Evolutionary conservation across 2,888 invertebrate genomes (phyloP).

Genomic region (Drosophila atripex): DNA sequence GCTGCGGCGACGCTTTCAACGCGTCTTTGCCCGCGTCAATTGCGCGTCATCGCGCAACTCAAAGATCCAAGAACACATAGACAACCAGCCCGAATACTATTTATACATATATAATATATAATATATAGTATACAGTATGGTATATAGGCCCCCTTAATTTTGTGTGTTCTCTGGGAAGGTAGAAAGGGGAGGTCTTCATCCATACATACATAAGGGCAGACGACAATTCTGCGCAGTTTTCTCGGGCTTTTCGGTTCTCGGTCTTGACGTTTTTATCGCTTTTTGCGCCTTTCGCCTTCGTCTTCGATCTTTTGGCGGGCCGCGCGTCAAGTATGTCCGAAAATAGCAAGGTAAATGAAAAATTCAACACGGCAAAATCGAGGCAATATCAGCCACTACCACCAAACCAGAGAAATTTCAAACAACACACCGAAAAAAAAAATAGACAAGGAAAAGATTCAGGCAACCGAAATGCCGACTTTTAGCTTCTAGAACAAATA

Average conservation of each 20-base stretch:
- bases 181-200: neutral
- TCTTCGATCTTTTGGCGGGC: conserved; percentile 57
- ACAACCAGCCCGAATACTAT: conserved; percentile 35
- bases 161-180: conserved; percentile 17
- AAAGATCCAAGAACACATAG: conserved; percentile 40
- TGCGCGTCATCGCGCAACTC: conserved; percentile 76
- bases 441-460: conserved; percentile 21
- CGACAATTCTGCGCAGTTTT: conserved; percentile 76
- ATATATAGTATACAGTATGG: conserved; percentile 48
- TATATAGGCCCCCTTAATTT: conserved; percentile 45
- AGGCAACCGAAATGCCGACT: conserved; percentile 38
- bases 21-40: conserved; percentile 78
- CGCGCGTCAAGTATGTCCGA: conserved; percentile 75
- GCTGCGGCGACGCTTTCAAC: conserved; percentile 66
- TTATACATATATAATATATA: conserved; percentile 19
- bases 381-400: conserved; percentile 25
- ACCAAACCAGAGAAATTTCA: conserved; percentile 44
- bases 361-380: conserved; percentile 50
- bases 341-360: conserved; percentile 74
- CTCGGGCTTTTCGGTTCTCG: conserved; percentile 37
- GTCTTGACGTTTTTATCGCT: conserved; percentile 56
- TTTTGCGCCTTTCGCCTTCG: conserved; percentile 58
- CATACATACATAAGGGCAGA: conserved; percentile 71
- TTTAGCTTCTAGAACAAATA: conserved; percentile 62
- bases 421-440: conserved; percentile 19